These are phyloP conservation scores for Enteromius thamalakanensis DNA, from an alignment of 2,797 vertebrate genomes.

Conservation along the genomic window DNA sequence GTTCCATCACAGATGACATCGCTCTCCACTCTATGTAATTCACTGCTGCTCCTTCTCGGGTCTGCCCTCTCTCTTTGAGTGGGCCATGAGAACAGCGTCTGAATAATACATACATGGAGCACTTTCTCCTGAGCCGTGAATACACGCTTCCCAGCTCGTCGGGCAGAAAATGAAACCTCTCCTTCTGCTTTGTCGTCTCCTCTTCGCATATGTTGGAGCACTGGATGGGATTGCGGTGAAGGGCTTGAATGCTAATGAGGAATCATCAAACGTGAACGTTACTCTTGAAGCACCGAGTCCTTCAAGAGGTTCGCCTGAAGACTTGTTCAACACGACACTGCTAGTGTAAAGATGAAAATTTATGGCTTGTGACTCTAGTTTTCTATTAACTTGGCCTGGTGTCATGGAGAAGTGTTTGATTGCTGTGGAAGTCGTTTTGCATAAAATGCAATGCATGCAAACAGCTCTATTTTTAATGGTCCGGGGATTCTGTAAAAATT, in stretches of 20 bases:
- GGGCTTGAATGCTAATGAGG: constrained; percentile 50
- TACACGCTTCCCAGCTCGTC: constrained; percentile 26
- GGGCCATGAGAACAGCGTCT: constrained; percentile 36
- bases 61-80: constrained; percentile 25
- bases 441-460: background rate
- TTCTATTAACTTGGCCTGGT: constrained; percentile 24
- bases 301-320: constrained; percentile 45
- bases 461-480: constrained; percentile 30
- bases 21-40: constrained; percentile 39
- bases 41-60: constrained; percentile 19
- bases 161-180: constrained; percentile 54
- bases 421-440: constrained; percentile 22
- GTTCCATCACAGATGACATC: constrained; percentile 43
- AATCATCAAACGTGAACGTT: constrained; percentile 38
- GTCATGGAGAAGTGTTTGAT: constrained; percentile 20
- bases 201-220: background rate
- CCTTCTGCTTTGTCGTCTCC: constrained; percentile 19
- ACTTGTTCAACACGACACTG: constrained; percentile 32
- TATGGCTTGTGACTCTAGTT: constrained; percentile 26
- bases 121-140: constrained; percentile 22
- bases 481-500: background rate
- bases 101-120: constrained; percentile 50
- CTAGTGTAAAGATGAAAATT: constrained; percentile 12
- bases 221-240: background rate
- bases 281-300: constrained; percentile 31